phyloP scores from a whole-genome alignment of 2,113 vertebrate genomes.

The Shinisaurus crocodilurus region DNA sequence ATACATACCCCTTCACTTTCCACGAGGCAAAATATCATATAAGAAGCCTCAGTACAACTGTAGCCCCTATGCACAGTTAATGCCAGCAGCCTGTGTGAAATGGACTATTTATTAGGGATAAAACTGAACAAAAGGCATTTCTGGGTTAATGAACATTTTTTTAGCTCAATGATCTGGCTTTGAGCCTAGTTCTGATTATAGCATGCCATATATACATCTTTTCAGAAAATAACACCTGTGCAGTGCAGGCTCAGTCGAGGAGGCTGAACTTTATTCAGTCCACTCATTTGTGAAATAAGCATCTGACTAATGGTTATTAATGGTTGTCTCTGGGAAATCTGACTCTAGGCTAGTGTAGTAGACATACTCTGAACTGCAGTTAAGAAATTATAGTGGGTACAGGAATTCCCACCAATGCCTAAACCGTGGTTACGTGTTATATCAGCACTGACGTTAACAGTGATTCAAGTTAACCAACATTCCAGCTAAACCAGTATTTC shows the following conservation, averaged over 20 bases:
- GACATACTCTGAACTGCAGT: not conserved
- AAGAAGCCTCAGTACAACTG: not conserved
- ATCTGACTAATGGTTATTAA: constrained; percentile 11
- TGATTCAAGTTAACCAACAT: not conserved
- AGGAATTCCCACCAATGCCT: not conserved
- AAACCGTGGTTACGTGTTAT: not conserved
- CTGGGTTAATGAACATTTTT: not conserved
- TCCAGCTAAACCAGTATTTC: not conserved
- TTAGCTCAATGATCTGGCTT: not conserved
- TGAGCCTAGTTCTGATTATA: constrained; percentile 23
- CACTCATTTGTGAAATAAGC: constrained; percentile 3
- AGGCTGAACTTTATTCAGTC: not conserved
- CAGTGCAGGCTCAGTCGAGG: not conserved
- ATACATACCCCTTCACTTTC: not conserved
- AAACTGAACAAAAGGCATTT: constrained; percentile 24
- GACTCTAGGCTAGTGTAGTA: not conserved
- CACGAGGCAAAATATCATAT: not conserved
- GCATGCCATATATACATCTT: not conserved
- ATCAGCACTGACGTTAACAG: not conserved
- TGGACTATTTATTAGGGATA: constrained; percentile 30
- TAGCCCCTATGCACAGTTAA: not conserved
- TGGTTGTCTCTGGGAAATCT: rapidly evolving
- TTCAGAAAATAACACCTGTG: constrained; percentile 26
- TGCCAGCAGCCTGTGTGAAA: not conserved
- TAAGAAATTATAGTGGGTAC: not conserved